These are phyloP conservation scores for Holacanthus passer DNA, from an alignment of 2,113 vertebrate species.

Conservation along the genomic window DNA sequence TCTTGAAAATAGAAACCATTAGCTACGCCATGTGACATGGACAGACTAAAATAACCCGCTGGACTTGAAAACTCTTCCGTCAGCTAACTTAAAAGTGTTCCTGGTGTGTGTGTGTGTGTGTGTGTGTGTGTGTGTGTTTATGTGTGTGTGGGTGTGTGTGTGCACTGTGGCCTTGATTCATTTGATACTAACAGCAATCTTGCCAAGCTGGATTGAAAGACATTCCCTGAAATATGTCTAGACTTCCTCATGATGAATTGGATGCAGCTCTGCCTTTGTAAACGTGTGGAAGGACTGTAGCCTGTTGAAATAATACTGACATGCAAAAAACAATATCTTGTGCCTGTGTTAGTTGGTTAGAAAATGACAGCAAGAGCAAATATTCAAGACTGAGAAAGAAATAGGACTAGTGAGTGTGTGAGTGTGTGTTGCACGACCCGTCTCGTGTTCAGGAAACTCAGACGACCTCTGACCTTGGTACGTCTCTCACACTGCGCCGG, in stretches of 20 bases:
- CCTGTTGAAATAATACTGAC: constrained; percentile 43
- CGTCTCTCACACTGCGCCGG: constrained; percentile 43
- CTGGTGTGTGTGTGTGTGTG: neutral
- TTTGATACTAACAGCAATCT: constrained; percentile 28
- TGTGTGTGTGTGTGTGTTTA: neutral
- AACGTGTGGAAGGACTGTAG: constrained; percentile 18
- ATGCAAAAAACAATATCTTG: too few relatives aligned
- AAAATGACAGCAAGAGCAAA: neutral
- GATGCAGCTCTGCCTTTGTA: constrained; percentile 20
- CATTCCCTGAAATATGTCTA: constrained; percentile 2
- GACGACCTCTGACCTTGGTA: constrained; percentile 67
- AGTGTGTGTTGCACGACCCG: neutral
- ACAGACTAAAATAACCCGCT: constrained; percentile 78
- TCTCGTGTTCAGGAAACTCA: constrained; percentile 66
- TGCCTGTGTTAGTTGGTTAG: too few relatives aligned
- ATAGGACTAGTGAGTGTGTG: neutral
- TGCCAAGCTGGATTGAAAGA: constrained; percentile 20
- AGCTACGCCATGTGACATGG: constrained; percentile 77
- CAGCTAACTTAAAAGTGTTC: constrained; percentile 34
- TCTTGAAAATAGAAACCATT: constrained; percentile 84
- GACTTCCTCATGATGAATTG: constrained; percentile 21
- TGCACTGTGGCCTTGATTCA: constrained; percentile 26
- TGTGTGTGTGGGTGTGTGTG: constrained; percentile 1
- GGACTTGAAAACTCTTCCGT: constrained; percentile 68
- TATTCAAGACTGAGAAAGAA: neutral